Base-by-base conservation (phyloP, 2,797 vertebrate species). In the Varecia variegata region DNA sequence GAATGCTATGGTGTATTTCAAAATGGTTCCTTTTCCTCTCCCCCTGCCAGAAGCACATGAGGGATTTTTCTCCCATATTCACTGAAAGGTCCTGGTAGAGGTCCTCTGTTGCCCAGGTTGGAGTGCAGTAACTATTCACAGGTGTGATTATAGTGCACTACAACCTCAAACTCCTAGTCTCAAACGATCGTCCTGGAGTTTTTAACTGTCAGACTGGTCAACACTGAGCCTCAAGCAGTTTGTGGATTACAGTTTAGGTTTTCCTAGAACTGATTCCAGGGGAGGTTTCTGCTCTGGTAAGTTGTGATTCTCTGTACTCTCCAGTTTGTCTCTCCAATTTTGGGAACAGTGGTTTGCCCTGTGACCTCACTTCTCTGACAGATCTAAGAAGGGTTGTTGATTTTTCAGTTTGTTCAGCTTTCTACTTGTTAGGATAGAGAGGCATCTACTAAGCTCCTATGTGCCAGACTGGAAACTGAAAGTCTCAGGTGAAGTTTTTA, bases 401-500 rank as follows among this genome's bases (percentile, higher is more conserved):
- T 77, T 40, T 43, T 80, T 86, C 35, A 62, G 54, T 84, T 84
- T 58, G 18, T 83, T 94, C 70, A 50, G 58, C 35, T 94, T 71
- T 85, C 68, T 68, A 89, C n/a, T 89, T 85, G n/a, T 76, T 89
- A 80, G 77, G 30, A 58, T 80, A 10, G 27, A 85, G 32, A 58
- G n/a, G 27, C 67, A 58, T 62, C 68, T 87, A 87, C 50, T 82
- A 74, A 73, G 45, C 50, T 81, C 21, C 77, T 76, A 45, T 14
- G 20, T 79, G 27, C 77, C 81, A 40, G 32, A 65, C 62, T 20
- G 30, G 73, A 90, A 77, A 93, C 62, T 21, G 13, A n/a, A 93
- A 89, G 17, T 91, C 74, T 56, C 88, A 92, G 52, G 38, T 79
- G 17, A 93, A 92, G 32, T 70, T 90, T 67, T 76, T 68, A 65